Conservation (phyloP, 2,113 vertebrate genomes). For the Heterochromis multidens region DNA sequence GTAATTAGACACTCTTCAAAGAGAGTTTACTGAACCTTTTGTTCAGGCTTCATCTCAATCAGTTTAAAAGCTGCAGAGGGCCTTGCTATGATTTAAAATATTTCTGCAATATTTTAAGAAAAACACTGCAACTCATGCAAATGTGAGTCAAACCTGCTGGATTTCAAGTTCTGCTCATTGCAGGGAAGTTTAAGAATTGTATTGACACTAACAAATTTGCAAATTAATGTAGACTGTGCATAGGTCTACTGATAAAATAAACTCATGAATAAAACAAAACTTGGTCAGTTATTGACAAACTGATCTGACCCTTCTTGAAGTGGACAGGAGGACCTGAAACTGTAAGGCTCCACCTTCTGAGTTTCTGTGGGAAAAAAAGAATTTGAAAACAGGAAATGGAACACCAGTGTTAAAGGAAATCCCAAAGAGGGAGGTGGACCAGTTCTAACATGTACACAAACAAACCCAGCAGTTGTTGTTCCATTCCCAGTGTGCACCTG, state of each 20-base stretch:
- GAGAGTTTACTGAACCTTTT: slow-evolving; percentile 38
- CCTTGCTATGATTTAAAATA: neutral
- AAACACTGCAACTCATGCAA: neutral
- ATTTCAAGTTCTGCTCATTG: neutral
- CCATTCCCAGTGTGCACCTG: slow-evolving; percentile 37
- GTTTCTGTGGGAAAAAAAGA: slow-evolving; percentile 59
- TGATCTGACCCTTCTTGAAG: neutral
- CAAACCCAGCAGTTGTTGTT: slow-evolving; percentile 9
- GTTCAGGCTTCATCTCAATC: slow-evolving; percentile 38
- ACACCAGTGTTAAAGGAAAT: slow-evolving; percentile 62
- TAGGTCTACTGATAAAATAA: neutral
- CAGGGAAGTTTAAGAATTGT: neutral
- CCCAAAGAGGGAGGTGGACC: slow-evolving; percentile 41
- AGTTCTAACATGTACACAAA: slow-evolving; percentile 18
- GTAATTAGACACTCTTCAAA: slow-evolving; percentile 59
- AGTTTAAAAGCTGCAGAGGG: slow-evolving; percentile 16
- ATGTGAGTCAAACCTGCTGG: neutral
- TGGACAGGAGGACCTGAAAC: neutral
- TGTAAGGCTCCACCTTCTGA: slow-evolving; percentile 42
- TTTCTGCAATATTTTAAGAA: neutral
- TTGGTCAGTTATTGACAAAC: neutral
- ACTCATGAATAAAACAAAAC: neutral
- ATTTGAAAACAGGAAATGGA: slow-evolving; percentile 79
- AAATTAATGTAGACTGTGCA: neutral
- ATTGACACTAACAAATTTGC: neutral